A percentile compares a stretch with the other conserved stretches of the same genome.
phyloP scores from a whole-genome alignment of 1,140 invertebrate genomes.

The Mamestra configurata region DNA sequence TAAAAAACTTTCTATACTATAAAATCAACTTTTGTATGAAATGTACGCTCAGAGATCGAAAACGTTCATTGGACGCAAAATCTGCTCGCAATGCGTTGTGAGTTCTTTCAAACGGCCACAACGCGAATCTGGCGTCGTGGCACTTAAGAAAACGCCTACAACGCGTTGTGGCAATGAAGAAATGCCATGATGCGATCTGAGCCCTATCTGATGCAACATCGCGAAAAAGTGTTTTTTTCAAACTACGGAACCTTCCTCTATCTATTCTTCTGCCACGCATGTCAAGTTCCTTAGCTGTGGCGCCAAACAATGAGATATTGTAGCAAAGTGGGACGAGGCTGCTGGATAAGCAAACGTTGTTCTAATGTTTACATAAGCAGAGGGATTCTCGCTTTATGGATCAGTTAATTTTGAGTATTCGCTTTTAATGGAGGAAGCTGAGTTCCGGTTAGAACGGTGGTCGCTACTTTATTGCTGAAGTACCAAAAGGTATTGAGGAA shows the following conservation, averaged over 20 bases:
- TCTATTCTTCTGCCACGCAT: background rate
- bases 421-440: constrained; percentile 12
- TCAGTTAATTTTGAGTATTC: background rate
- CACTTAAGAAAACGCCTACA: too few relatives aligned
- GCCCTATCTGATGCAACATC: too few relatives aligned
- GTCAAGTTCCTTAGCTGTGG: background rate
- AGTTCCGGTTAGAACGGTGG: background rate
- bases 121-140: too few relatives aligned
- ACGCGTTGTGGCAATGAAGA: too few relatives aligned
- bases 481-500: background rate
- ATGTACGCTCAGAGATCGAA: too few relatives aligned
- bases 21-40: too few relatives aligned
- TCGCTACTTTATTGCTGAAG: background rate
- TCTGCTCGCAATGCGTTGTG: too few relatives aligned
- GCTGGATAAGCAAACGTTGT: constrained; percentile 10
- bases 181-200: too few relatives aligned
- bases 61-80: too few relatives aligned
- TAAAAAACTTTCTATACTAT: too few relatives aligned
- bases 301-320: constrained; percentile 21
- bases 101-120: too few relatives aligned
- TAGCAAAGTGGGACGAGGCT: constrained; percentile 27
- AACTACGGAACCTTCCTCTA: constrained; percentile 4
- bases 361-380: constrained; percentile 15
- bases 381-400: constrained; percentile 35
- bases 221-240: background rate